A percentile compares a stretch with the other conserved stretches of the same genome.
phyloP scores from a whole-genome alignment of 2,888 invertebrate genomes.

The Panopea generosa region DNA sequence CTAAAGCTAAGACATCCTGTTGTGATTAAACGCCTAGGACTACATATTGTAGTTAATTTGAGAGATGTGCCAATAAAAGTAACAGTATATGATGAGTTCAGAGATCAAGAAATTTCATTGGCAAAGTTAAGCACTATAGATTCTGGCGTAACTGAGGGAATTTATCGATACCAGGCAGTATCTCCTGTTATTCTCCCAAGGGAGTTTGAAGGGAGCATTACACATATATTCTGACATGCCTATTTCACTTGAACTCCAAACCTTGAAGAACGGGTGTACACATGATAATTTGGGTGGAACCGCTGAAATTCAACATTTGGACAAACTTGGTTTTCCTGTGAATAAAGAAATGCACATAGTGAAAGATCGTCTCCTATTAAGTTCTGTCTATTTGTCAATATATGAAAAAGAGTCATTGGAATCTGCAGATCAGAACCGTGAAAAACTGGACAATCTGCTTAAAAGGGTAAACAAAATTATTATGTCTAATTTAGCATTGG shows the following conservation, averaged over 20 bases:
- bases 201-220: slow-evolving; percentile 51
- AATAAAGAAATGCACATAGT: not conserved
- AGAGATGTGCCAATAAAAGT: slow-evolving; percentile 21
- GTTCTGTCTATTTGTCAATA: slow-evolving; percentile 27
- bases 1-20: slow-evolving; percentile 45
- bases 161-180: slow-evolving; percentile 45
- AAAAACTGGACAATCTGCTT: slow-evolving; percentile 25
- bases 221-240: slow-evolving; percentile 4
- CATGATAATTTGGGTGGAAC: slow-evolving; percentile 16
- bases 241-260: not conserved
- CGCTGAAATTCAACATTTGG: slow-evolving; percentile 18
- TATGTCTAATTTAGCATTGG: slow-evolving; percentile 20
- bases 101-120: slow-evolving; percentile 28
- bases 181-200: slow-evolving; percentile 47
- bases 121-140: slow-evolving; percentile 32
- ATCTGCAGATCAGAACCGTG: not conserved
- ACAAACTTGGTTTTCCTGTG: slow-evolving; percentile 17
- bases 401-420: slow-evolving; percentile 41
- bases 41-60: slow-evolving; percentile 31
- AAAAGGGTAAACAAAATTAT: slow-evolving; percentile 5
- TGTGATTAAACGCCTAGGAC: slow-evolving; percentile 41
- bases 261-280: not conserved
- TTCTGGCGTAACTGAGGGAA: slow-evolving; percentile 20
- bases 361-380: slow-evolving; percentile 13
- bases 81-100: slow-evolving; percentile 41